Evolutionary conservation across 2,113 vertebrate species (phyloP).

Genomic region (Paraplagusia blochii): DNA sequence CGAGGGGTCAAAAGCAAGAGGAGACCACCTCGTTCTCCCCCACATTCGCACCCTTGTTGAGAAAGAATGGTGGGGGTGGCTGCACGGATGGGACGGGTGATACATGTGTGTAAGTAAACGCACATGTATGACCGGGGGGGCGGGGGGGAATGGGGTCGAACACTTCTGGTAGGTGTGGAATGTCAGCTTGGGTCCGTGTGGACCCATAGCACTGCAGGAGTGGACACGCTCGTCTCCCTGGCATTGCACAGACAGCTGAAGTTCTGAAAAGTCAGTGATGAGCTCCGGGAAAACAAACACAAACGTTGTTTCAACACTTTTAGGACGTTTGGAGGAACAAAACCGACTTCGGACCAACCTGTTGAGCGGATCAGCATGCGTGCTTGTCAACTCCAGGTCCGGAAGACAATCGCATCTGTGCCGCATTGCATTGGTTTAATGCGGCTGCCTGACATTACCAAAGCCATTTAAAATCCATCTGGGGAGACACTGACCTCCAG

Average conservation of each 20-base stretch:
- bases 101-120: slow-evolving; percentile 2
- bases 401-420: slow-evolving; percentile 42
- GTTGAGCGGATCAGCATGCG: slow-evolving; percentile 53
- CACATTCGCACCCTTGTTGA: slow-evolving; percentile 21
- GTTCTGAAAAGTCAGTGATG: slow-evolving; percentile 40
- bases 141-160: slow-evolving; percentile 6
- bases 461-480: slow-evolving; percentile 39
- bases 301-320: slow-evolving; percentile 14
- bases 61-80: slow-evolving; percentile 15
- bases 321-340: slow-evolving; percentile 31
- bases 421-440: slow-evolving; percentile 41
- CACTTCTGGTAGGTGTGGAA: slow-evolving; percentile 39
- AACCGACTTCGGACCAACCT: slow-evolving; percentile 48
- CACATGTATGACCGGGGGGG: background rate
- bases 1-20: slow-evolving; percentile 25
- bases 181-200: slow-evolving; percentile 15
- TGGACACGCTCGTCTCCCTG: slow-evolving; percentile 19
- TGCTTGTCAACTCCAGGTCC: slow-evolving; percentile 56
- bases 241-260: slow-evolving; percentile 22
- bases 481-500: slow-evolving; percentile 35
- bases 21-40: slow-evolving; percentile 26
- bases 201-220: background rate
- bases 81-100: background rate
- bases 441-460: slow-evolving; percentile 38
- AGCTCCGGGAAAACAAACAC: slow-evolving; percentile 17